These are phyloP conservation scores for Sebastes itinus DNA, from an alignment of 2,797 vertebrate genomes.

Conservation along the genomic window DNA sequence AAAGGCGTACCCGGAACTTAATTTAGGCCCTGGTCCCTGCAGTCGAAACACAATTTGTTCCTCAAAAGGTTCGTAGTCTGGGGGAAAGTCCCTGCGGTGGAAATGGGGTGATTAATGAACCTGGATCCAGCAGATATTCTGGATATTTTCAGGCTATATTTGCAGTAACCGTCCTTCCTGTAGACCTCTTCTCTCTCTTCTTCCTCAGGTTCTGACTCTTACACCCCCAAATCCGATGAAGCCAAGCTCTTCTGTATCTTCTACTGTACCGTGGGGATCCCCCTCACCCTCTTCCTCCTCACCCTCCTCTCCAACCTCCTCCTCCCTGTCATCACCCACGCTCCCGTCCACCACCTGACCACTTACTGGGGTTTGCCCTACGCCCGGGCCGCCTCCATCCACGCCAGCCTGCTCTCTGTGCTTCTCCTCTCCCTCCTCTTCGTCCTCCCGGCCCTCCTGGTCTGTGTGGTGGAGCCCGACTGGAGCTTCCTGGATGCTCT, in stretches of 20 bases:
- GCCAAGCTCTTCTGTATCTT: constrained; percentile 84
- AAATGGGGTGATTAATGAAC: neutral
- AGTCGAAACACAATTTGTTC: too few species aligned
- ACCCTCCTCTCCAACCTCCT: constrained; percentile 72
- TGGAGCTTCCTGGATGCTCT: constrained; percentile 83
- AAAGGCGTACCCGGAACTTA: too few species aligned
- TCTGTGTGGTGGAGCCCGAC: constrained; percentile 67
- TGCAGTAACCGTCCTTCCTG: neutral
- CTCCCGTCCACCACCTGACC: constrained; percentile 58
- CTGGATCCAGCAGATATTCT: neutral
- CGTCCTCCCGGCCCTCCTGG: constrained; percentile 77
- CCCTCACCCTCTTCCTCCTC: constrained; percentile 79
- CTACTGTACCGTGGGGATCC: constrained; percentile 83
- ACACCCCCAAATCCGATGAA: constrained; percentile 76
- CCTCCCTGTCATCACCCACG: constrained; percentile 68
- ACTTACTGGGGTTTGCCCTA: constrained; percentile 68
- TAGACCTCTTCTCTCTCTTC: neutral
- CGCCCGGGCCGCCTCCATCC: constrained; percentile 55
- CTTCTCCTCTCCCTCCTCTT: constrained; percentile 69
- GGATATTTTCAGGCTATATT: neutral
- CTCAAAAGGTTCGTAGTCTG: too few species aligned
- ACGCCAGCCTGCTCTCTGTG: constrained; percentile 53
- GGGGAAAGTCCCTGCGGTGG: too few species aligned
- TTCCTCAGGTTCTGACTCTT: constrained; percentile 82
- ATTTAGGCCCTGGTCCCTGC: too few species aligned